Base-by-base conservation (phyloP, 2,888 invertebrate genomes). In the Sthenelais limicola region DNA sequence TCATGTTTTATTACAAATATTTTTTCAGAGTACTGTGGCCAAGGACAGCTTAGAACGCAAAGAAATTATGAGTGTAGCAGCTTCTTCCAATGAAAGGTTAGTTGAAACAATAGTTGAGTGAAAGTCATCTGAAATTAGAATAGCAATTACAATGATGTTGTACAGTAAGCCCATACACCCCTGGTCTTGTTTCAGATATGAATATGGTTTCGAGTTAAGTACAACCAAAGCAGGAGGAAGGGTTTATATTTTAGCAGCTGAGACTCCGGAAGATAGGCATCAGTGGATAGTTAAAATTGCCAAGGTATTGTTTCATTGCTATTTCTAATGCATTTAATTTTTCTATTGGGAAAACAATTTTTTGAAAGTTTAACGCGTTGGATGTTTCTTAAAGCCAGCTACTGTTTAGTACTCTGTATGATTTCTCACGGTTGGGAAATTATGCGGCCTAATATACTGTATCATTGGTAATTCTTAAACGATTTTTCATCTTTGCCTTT, bases 21-120 rank as follows among this genome's bases (percentile, higher is more conserved):
- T 62, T 7, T 68, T 58, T n/a, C 80, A 86, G 86, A 82, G 82
- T 69, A 81, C 80, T 4, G 81, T 79, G 54, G 82, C 83, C 56
- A 85, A 83, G 43, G 84, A 84, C 68, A 80, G 80, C 26, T 82
- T 86, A 12, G 83, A 82, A 38, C 79, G 81, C 73, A 82, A 82
- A 26, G 76, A 78, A 33, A 84, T 85, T 67, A 69, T 82, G 62
- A 81, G 81, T 76, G 75, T 86, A 15, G 80, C 81, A 54, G 74
- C 79, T 5, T 75, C 79, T 1, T 73, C 74, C 18, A 75, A 75
- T 62, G 83, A 84, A 21, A 84, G 79, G 85, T 76, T 33, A 35
- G 74, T 52, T 1, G 24, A 21, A 18, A 15, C 52, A 12, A 9
- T 52, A 12, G 21, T 12, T 18, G 30, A 24, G 28, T 5, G 32